Evolutionary conservation across 2,113 vertebrate genomes (phyloP), one percentile per base, ranked within the genome.

Genomic region (Corydoras sp.): DNA sequence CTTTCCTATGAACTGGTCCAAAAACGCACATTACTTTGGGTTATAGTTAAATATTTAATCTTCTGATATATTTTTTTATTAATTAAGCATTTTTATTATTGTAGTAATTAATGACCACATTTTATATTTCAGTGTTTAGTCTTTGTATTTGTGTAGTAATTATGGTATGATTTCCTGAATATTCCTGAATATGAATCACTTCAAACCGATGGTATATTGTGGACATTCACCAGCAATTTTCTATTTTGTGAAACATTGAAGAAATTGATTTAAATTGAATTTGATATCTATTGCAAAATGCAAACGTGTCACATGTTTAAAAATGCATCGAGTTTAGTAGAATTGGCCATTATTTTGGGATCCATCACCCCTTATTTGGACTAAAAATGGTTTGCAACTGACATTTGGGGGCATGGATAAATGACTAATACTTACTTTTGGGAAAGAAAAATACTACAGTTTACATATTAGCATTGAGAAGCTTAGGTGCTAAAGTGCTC

Each of bases 301-400:
- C 84, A 88, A 90, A 90, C 88, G 83, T 86, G 87, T 84, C 78
- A 14, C 78, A 84, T 88, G 87, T 86, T 89, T 89, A 86, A 88
- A 89, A 88, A 89, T 90, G 88, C 87, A 86, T 88, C 85, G 81
- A 82, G 79, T 85, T 87, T 30, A 31, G 74, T 59, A 10, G 61
- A 77, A 79, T 80, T 50, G 79, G 77, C 78, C 73, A 68, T 80
- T 80, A 81, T 81, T 88, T 86, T 83, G 77, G 84, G 83, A 89
- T 88, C 84, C 87, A 85, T 24, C 18, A 24, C 18, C 18, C 18
- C 18, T 24, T 24, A 24, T 24, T 24, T 24, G 18, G 18, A 24
- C 18, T 24, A 24, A 24, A 24, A 24, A 24, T 24, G 18, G 54
- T 56, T 88, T 86, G 84, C 77, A 85, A 87, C 86, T 87, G 3